Conservation (phyloP, 23 tunicate species). For the Styela clava region DNA sequence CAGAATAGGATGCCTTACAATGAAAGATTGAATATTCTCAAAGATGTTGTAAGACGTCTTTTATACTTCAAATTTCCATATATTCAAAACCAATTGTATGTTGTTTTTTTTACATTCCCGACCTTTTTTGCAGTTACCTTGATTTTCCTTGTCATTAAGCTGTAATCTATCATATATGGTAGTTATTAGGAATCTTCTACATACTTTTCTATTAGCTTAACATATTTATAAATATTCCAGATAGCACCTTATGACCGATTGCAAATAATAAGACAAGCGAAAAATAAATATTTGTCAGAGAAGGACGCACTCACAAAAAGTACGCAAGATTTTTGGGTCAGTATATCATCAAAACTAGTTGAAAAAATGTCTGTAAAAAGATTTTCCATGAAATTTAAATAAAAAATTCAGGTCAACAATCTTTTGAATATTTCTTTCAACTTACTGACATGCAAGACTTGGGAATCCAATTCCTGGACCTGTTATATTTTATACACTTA, state of each 20-base stretch:
- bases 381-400: too few species aligned
- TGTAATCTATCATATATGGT: too few species aligned
- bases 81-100: constrained; percentile 24
- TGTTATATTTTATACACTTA: too few species aligned
- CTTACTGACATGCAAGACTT: too few species aligned
- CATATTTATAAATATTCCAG: too few species aligned
- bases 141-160: too few species aligned
- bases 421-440: too few species aligned
- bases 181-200: too few species aligned
- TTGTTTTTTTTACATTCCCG: constrained; percentile 1
- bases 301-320: background rate
- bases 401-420: too few species aligned
- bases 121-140: background rate
- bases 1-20: constrained; percentile 23
- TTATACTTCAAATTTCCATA: constrained; percentile 16
- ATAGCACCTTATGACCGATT: constrained; percentile 8
- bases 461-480: too few species aligned
- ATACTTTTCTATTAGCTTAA: too few species aligned
- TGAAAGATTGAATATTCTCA: constrained; percentile 22
- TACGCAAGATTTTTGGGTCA: constrained; percentile 23
- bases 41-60: constrained; percentile 49
- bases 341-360: too few species aligned
- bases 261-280: background rate
- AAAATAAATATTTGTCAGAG: background rate
- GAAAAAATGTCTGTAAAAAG: constrained; percentile 3